phyloP scores from a whole-genome alignment of 2,113 vertebrate species.

The Cisticola juncidis region DNA sequence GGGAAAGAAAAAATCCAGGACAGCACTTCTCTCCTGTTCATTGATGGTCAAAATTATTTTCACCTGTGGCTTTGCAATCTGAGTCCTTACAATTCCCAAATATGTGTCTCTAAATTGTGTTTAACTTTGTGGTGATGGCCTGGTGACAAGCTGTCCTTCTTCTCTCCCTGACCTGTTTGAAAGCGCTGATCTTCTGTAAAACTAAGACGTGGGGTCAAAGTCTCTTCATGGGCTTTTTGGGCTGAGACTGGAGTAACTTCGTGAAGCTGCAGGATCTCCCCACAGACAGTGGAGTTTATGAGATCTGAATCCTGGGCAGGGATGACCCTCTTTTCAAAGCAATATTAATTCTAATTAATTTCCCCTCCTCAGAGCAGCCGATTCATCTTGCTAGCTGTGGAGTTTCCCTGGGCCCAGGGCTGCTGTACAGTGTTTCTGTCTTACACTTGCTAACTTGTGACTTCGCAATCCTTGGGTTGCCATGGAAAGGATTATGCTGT shows the following conservation, averaged over 20 bases:
- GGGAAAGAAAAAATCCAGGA: not conserved
- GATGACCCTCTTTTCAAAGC: not conserved
- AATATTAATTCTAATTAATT: not conserved
- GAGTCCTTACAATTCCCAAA: not conserved
- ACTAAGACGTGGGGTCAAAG: not conserved
- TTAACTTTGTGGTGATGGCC: not conserved
- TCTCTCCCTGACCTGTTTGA: not conserved
- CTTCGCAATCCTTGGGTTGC: constrained; percentile 68
- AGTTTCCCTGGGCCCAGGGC: not conserved
- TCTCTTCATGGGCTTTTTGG: not conserved
- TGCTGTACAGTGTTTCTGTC: constrained; percentile 19
- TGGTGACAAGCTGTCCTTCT: not conserved
- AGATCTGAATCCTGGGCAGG: not conserved
- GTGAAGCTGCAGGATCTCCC: not conserved
- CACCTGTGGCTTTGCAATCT: not conserved
- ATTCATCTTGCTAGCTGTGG: not conserved
- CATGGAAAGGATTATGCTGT: constrained; percentile 70
- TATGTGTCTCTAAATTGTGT: fast-evolving
- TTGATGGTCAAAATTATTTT: not conserved
- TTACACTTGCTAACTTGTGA: constrained; percentile 66
- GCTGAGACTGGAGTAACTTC: not conserved
- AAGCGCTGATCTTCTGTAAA: not conserved
- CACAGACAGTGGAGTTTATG: not conserved
- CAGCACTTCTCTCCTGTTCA: not conserved
- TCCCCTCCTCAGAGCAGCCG: not conserved